Conservation (phyloP, 1,140 invertebrate species). For the Drosophila baimaii region DNA sequence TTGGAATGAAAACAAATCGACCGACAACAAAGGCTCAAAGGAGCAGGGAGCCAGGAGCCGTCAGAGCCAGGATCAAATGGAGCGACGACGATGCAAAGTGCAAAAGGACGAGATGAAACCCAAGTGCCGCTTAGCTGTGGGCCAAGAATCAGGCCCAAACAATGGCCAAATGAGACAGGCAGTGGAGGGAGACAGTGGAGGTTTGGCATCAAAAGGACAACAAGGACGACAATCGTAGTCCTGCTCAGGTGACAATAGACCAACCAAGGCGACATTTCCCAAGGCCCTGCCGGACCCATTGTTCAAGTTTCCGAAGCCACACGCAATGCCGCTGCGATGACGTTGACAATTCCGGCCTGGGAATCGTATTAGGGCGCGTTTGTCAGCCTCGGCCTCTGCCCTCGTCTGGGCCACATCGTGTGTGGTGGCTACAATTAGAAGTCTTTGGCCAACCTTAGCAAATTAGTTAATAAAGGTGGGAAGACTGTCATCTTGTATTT, state of each 20-base stretch:
- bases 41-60: not conserved
- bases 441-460: conserved; percentile 70
- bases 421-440: conserved; percentile 76
- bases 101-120: conserved; percentile 28
- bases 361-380: conserved; percentile 68
- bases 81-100: conserved; percentile 34
- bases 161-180: conserved; percentile 26
- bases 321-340: conserved; percentile 68
- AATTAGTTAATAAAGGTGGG: conserved; percentile 81
- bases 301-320: conserved; percentile 41
- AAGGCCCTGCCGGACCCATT: conserved; percentile 42
- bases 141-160: conserved; percentile 31
- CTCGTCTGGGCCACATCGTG: too few relatives aligned
- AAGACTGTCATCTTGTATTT: conserved; percentile 64
- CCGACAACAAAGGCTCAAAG: conserved; percentile 51
- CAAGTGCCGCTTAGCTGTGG: conserved; percentile 26
- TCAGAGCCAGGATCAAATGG: conserved; percentile 62
- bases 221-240: conserved; percentile 24
- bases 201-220: conserved; percentile 29
- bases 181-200: conserved; percentile 5
- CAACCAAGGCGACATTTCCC: conserved; percentile 65
- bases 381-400: conserved; percentile 14
- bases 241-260: conserved; percentile 71
- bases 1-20: conserved; percentile 76
- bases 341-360: conserved; percentile 56